These are phyloP conservation scores for Sinocyclocheilus grahami DNA, from an alignment of 2,113 vertebrate genomes.

Conservation along the genomic window DNA sequence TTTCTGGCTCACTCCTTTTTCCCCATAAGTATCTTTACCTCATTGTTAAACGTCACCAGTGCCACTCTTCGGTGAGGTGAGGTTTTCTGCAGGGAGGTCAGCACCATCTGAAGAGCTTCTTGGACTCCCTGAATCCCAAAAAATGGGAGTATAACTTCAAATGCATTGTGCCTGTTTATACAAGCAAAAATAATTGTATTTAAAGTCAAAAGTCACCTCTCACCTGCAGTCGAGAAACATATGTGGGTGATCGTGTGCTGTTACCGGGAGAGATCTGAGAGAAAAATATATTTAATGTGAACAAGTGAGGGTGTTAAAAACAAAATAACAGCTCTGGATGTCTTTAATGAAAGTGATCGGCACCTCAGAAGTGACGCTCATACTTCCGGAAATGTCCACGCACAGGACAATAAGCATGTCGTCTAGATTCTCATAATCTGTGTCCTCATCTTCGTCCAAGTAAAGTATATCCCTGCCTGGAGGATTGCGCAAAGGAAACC, in stretches of 20 bases:
- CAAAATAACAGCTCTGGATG: background rate
- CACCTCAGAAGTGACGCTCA: constrained; percentile 75
- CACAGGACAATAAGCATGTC: constrained; percentile 75
- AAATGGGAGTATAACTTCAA: background rate
- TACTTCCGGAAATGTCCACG: constrained; percentile 79
- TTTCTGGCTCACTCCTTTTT: background rate
- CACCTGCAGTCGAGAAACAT: constrained; percentile 75
- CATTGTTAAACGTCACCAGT: constrained; percentile 75
- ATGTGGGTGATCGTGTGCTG: constrained; percentile 52
- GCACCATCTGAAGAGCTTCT: constrained; percentile 70
- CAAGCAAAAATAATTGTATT: background rate
- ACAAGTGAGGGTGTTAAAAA: background rate
- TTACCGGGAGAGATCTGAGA: constrained; percentile 60
- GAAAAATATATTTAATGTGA: background rate
- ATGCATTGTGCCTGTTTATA: background rate
- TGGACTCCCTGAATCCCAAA: constrained; percentile 68
- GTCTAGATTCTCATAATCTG: constrained; percentile 76
- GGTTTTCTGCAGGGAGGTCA: constrained; percentile 64
- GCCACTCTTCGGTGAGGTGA: constrained; percentile 72
- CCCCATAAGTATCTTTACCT: constrained; percentile 58
- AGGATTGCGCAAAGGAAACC: constrained; percentile 44
- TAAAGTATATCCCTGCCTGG: constrained; percentile 68
- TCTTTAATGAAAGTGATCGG: background rate
- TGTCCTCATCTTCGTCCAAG: constrained; percentile 55
- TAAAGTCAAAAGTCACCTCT: background rate